These are phyloP conservation scores for Triplophysa bombifrons DNA, from an alignment of 2,797 vertebrate genomes.

Conservation along the genomic window DNA sequence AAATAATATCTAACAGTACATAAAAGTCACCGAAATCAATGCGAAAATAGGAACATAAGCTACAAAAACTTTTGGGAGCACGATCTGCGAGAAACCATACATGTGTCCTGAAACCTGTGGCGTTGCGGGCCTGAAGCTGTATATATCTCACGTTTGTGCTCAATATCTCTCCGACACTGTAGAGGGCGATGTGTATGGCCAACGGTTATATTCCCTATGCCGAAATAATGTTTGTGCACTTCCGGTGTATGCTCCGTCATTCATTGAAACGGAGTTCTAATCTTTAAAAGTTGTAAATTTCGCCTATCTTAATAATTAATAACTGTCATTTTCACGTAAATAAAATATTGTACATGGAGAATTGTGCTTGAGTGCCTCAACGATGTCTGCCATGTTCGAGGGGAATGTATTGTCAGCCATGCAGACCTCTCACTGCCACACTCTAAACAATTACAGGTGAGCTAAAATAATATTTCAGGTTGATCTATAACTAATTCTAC, in stretches of 20 bases:
- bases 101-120: too few species aligned
- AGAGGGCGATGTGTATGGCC: constrained; percentile 16
- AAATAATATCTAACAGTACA: too few species aligned
- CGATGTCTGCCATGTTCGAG: constrained; percentile 79
- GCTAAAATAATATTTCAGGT: constrained; percentile 32
- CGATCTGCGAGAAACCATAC: too few species aligned
- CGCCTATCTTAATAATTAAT: background rate
- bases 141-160: too few species aligned
- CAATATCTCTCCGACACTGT: background rate
- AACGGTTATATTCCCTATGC: background rate
- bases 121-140: too few species aligned
- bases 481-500: background rate
- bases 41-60: too few species aligned
- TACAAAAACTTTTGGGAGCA: too few species aligned
- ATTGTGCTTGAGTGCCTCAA: constrained; percentile 61
- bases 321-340: background rate
- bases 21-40: too few species aligned
- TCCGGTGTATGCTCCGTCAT: constrained; percentile 32
- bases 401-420: constrained; percentile 75
- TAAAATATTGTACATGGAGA: constrained; percentile 59
- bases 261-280: background rate
- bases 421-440: constrained; percentile 75
- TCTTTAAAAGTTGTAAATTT: background rate
- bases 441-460: constrained; percentile 74
- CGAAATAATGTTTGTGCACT: constrained; percentile 23